Evolutionary conservation across 2,797 vertebrate species (phyloP).

Genomic region (Cryptoprocta ferox): DNA sequence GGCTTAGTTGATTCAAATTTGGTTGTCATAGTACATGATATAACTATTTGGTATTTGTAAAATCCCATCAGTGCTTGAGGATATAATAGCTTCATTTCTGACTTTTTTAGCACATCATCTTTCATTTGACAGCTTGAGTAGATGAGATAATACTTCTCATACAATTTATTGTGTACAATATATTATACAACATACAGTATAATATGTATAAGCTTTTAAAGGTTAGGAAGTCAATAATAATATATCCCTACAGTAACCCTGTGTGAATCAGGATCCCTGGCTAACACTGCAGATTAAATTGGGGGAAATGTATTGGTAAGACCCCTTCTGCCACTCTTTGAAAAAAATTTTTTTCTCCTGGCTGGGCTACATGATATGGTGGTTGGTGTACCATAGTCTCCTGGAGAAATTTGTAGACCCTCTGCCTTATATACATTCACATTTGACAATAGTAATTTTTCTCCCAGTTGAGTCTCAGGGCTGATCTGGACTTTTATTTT

Average conservation of each 20-base stretch:
- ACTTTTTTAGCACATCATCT: neutral
- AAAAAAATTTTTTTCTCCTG: neutral
- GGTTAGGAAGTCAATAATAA: neutral
- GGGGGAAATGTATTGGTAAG: conserved; percentile 22
- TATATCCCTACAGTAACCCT: conserved; percentile 1
- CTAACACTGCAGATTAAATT: conserved; percentile 26
- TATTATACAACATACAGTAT: neutral
- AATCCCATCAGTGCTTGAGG: neutral
- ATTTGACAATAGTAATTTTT: neutral
- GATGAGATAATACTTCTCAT: conserved; percentile 10
- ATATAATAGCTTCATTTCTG: conserved; percentile 48
- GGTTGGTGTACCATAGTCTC: neutral
- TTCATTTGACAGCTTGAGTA: neutral
- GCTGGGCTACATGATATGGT: neutral
- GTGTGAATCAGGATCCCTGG: neutral
- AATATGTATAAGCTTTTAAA: neutral
- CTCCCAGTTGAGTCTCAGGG: neutral
- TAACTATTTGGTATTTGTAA: conserved; percentile 19
- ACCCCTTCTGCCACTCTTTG: neutral
- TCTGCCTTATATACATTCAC: neutral
- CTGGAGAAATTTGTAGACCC: neutral
- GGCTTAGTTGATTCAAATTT: conserved; percentile 10
- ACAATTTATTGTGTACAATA: neutral
- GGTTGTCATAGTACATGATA: neutral
- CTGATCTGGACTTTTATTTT: neutral